A percentile compares a stretch with the other conserved stretches of the same genome.
phyloP scores from a whole-genome alignment of 2,113 vertebrate species.

The Benitochromis conjunctus region DNA sequence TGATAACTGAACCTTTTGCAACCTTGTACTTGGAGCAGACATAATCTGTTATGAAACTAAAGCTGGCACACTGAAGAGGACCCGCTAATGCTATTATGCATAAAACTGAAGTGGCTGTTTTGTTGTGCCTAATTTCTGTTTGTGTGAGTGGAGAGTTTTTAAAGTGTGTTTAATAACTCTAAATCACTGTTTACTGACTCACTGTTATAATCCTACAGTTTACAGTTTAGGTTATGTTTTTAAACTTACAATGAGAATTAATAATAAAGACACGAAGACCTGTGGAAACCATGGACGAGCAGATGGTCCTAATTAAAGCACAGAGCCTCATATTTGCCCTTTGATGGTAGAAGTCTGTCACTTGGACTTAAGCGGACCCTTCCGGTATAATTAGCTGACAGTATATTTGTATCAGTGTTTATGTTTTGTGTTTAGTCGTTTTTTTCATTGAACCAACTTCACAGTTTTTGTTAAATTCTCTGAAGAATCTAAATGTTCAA shows the following conservation, averaged over 20 bases:
- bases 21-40: not conserved
- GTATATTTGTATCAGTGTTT: not conserved
- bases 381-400: not conserved
- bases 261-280: not conserved
- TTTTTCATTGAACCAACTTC: not conserved
- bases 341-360: not conserved
- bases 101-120: not conserved
- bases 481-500: not conserved
- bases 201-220: not conserved
- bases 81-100: not conserved
- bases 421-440: not conserved
- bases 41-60: not conserved
- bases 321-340: not conserved
- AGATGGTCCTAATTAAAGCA: not conserved
- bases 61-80: not conserved
- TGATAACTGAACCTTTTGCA: not conserved
- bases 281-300: not conserved
- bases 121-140: not conserved
- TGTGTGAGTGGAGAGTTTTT: not conserved
- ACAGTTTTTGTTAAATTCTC: not conserved
- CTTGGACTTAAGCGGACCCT: not conserved
- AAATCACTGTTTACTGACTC: not conserved
- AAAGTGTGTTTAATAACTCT: not conserved
- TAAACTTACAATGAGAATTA: accelerated
- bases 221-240: not conserved